Evolutionary conservation across 1,140 invertebrate genomes (phyloP).

Genomic region (Adoxophyes honmai): DNA sequence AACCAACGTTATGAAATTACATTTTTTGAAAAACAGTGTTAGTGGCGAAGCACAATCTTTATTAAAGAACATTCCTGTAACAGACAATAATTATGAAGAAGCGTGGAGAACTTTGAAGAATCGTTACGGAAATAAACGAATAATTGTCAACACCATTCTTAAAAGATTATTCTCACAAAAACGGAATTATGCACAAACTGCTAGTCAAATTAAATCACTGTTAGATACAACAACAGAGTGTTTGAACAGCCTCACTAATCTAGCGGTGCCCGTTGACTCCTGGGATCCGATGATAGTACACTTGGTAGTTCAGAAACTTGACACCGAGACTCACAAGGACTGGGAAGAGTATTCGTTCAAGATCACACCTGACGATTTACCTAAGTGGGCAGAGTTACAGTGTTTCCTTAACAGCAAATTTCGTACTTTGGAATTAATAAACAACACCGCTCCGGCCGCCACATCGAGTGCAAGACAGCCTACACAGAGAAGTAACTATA

Average conservation of each 20-base stretch:
- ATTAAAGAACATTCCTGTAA: background rate
- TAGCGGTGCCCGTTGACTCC: background rate
- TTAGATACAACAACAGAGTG: background rate
- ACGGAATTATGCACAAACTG: background rate
- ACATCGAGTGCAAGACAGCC: background rate
- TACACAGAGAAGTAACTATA: background rate
- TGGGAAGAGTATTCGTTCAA: conserved; percentile 6
- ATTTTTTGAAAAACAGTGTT: conserved; percentile 1
- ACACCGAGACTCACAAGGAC: background rate
- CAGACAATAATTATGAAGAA: background rate
- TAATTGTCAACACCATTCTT: background rate
- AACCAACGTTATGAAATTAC: background rate
- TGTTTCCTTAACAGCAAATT: background rate
- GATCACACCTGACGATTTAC: background rate
- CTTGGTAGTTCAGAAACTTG: background rate
- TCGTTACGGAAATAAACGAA: conserved; percentile 2
- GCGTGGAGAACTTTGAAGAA: background rate
- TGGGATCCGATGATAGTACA: conserved; percentile 8
- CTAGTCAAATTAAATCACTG: background rate
- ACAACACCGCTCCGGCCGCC: background rate
- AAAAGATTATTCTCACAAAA: conserved; percentile 1
- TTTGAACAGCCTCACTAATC: background rate
- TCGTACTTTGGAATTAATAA: background rate
- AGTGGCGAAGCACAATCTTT: background rate
- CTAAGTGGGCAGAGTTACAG: background rate